Evolutionary conservation across 2,888 invertebrate species (phyloP).

Genomic region (Stegophylla sp.): DNA sequence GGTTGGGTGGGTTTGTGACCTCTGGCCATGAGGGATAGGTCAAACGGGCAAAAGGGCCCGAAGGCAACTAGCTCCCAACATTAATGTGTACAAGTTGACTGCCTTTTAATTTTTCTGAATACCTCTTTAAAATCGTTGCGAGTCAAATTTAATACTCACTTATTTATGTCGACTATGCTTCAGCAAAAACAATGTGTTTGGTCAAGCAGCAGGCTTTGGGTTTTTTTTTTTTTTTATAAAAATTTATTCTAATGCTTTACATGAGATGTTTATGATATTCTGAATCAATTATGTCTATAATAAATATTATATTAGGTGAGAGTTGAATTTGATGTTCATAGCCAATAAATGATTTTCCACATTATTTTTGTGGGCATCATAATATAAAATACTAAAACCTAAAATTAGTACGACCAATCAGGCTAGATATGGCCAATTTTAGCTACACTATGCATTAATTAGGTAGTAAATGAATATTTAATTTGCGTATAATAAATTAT

Average conservation of each 20-base stretch:
- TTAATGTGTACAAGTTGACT: constrained; percentile 21
- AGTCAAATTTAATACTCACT: constrained; percentile 14
- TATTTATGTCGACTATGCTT: not conserved
- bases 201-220: not conserved
- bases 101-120: not conserved
- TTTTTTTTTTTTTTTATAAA: not conserved
- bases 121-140: not conserved
- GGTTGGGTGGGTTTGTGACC: too few relatives aligned
- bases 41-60: too few relatives aligned
- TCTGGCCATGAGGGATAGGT: too few relatives aligned
- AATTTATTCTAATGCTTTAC: not conserved
- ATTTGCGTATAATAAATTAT: constrained; percentile 3
- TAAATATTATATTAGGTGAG: not conserved
- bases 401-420: not conserved
- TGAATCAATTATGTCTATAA: not conserved
- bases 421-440: not conserved
- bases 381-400: not conserved
- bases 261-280: not conserved
- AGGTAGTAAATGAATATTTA: constrained; percentile 12
- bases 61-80: too few relatives aligned
- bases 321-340: not conserved
- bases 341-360: not conserved
- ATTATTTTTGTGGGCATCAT: not conserved
- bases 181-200: not conserved
- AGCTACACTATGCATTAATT: constrained; percentile 12